Percentiles rank a stretch among this genome's conserved stretches.
These are phyloP conservation scores for Tadarida brasiliensis DNA, from an alignment of 2,797 vertebrate genomes.

Conservation along the genomic window DNA sequence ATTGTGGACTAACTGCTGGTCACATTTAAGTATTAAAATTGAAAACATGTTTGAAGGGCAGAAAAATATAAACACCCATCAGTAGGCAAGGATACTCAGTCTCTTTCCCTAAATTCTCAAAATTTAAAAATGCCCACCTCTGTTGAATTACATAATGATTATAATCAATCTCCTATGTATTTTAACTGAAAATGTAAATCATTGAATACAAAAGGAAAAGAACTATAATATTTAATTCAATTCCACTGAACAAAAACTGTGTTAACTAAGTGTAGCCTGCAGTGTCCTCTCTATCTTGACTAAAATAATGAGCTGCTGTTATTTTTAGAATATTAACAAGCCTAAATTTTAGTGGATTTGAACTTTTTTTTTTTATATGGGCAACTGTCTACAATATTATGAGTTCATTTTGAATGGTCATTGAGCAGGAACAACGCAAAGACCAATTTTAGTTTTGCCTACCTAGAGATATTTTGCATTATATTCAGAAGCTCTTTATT, in stretches of 20 bases:
- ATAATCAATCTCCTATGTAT: not conserved
- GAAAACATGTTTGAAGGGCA: constrained; percentile 58
- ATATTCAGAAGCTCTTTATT: constrained; percentile 26
- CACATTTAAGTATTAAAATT: constrained; percentile 68
- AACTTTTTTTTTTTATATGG: not conserved
- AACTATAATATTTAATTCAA: not conserved
- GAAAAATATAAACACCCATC: constrained; percentile 17
- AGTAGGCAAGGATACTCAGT: not conserved
- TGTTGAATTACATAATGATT: not conserved
- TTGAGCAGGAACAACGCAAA: not conserved
- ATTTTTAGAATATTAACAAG: constrained; percentile 44
- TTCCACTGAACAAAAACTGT: not conserved
- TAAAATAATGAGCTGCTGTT: constrained; percentile 4
- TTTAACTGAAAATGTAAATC: constrained; percentile 14
- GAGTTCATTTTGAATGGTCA: not conserved
- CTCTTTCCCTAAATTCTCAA: not conserved
- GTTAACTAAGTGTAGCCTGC: not conserved
- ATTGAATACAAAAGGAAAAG: not conserved
- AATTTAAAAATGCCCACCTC: not conserved
- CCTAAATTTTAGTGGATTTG: not conserved
- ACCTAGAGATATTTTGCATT: constrained; percentile 35
- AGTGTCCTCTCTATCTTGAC: not conserved
- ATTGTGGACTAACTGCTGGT: constrained; percentile 64
- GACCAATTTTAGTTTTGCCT: constrained; percentile 1
- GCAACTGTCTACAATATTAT: not conserved